phyloP scores from a whole-genome alignment of 2,113 vertebrate genomes.

The Cacatua alba region DNA sequence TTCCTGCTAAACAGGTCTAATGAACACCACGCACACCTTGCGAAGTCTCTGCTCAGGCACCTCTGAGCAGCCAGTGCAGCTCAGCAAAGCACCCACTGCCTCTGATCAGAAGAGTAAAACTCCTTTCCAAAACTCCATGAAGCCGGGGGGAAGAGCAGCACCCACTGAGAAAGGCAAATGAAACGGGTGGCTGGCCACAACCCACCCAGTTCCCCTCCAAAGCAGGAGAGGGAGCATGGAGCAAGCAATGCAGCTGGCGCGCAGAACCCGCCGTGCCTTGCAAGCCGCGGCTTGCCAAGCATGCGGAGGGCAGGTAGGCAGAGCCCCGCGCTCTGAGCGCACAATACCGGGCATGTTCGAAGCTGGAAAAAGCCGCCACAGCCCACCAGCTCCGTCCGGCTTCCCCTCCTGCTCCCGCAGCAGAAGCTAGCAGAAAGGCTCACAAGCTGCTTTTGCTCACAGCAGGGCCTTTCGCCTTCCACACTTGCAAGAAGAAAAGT shows the following conservation, averaged over 20 bases:
- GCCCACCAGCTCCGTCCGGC: neutral
- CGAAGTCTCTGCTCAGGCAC: neutral
- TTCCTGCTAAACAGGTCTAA: slow-evolving; percentile 55
- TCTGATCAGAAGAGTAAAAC: neutral
- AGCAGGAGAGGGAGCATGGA: neutral
- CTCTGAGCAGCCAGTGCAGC: fast-evolving
- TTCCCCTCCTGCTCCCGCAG: neutral
- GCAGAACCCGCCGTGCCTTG: neutral
- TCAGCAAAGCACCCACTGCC: neutral
- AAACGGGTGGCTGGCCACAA: fast-evolving
- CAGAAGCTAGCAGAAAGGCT: neutral
- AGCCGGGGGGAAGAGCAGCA: neutral
- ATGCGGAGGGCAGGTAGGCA: slow-evolving; percentile 7
- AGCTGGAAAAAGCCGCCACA: neutral
- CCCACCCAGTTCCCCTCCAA: neutral
- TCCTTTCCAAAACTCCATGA: neutral
- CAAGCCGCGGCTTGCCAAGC: neutral
- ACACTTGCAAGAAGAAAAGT: neutral
- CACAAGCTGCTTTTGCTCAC: neutral
- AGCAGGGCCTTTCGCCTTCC: neutral
- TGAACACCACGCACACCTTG: fast-evolving
- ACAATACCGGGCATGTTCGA: neutral
- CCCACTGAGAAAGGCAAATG: neutral
- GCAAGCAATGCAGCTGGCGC: fast-evolving
- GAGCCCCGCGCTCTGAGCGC: fast-evolving